Base-by-base conservation (phyloP, 30 jellyfish, hydroid and myxozoan species). In the Clytia hemisphaerica region DNA sequence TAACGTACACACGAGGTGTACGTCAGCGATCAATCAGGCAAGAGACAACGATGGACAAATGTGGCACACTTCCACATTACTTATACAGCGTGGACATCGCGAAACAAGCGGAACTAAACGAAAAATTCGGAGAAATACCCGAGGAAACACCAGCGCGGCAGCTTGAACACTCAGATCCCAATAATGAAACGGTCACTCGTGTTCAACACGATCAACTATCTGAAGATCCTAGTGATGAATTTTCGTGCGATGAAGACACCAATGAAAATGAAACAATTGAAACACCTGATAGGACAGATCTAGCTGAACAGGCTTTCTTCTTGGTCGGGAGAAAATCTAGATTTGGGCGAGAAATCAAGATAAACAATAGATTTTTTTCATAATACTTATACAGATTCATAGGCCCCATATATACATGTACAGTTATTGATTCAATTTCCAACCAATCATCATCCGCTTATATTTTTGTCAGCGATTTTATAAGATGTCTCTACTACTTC, bases 21-120 rank as follows among this genome's bases (percentile, higher is more conserved):
- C 54, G 73, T 60, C 73, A 60, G 61, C 73, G 73, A 22, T 29
- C 73, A 33, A 54, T 30, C 27, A 26, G 73, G 24, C 73, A 60
- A 25, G 54, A 60, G 36, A 60, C 73, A 6, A 60, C 73, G n/a
- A 60, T 60, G 73, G 73, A 50, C 31, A 60, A 60, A 54, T 50
- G 54, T 31, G 73, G 54, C 31, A 60, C 73, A 3, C 25, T 25
- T 24, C 73, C 73, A 29, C 27, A 29, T 35, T 60, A 60, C 54
- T 60, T 1, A 54, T 60, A 60, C 36, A 50, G 36, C 31, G 54
- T 22, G 6, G 53, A 60, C 14, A 31, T 60, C 15, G n/a, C n/a
- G n/a, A n/a, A n/a, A n/a, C n/a, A n/a, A n/a, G n/a, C n/a, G n/a
- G n/a, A n/a, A n/a, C n/a, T n/a, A n/a, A n/a, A n/a, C n/a, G n/a